Evolutionary conservation across 1,140 invertebrate species (phyloP).

Genomic region (Hydropsyche tenuis): DNA sequence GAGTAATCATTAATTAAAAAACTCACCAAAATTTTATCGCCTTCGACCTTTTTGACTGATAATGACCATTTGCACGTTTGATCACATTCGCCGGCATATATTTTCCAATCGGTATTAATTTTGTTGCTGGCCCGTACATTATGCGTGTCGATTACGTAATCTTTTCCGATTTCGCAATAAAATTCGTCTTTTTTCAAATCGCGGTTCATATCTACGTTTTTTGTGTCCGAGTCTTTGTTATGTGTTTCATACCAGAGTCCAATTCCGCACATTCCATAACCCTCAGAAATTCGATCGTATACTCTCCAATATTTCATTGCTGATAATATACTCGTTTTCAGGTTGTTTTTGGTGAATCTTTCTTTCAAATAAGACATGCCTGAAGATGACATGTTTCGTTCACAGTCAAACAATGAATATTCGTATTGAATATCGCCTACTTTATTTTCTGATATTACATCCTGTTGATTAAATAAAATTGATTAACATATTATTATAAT

Average conservation of each 20-base stretch:
- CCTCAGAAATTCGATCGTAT: conserved; percentile 18
- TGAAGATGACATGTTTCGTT: conserved; percentile 40
- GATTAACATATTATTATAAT: too few species aligned
- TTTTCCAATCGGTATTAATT: conserved; percentile 30
- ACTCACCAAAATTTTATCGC: conserved; percentile 17
- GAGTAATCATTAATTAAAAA: too few species aligned
- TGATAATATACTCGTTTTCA: conserved; percentile 30
- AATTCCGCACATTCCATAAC: conserved; percentile 41
- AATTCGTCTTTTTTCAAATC: too few species aligned
- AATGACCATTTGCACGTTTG: conserved; percentile 35
- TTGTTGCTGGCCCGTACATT: background rate
- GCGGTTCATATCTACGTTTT: conserved; percentile 24
- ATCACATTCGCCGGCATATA: conserved; percentile 17
- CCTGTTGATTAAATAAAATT: too few species aligned
- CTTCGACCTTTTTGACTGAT: conserved; percentile 35
- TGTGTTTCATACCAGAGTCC: conserved; percentile 20
- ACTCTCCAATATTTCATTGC: conserved; percentile 32
- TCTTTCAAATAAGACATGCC: conserved; percentile 26
- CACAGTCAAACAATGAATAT: conserved; percentile 53
- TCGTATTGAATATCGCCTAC: conserved; percentile 51
- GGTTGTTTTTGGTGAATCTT: conserved; percentile 16
- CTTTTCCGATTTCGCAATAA: conserved; percentile 2
- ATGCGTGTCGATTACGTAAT: background rate
- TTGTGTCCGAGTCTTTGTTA: background rate
- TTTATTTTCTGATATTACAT: too few species aligned